Percentiles rank a stretch among this genome's conserved stretches.
These are phyloP conservation scores for Scaptodrosophila lebanonensis DNA, from an alignment of 1,140 invertebrate species.

Conservation along the genomic window DNA sequence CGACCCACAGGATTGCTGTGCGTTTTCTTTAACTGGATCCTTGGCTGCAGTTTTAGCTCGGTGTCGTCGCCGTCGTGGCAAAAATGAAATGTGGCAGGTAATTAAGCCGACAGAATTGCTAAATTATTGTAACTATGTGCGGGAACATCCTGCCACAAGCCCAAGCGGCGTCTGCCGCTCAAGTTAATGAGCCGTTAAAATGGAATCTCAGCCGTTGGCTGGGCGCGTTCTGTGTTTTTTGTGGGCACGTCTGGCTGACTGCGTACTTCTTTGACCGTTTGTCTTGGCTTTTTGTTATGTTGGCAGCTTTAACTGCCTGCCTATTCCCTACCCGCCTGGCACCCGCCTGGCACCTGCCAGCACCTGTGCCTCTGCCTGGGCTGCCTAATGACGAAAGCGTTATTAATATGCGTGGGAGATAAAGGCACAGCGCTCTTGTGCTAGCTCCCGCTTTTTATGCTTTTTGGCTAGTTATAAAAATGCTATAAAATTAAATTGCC, in stretches of 20 bases:
- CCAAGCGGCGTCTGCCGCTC: constrained; percentile 49
- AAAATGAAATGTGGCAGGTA: constrained; percentile 75
- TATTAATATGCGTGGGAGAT: constrained; percentile 69
- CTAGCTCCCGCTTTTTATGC: not conserved
- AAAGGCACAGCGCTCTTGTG: constrained; percentile 33
- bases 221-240: constrained; percentile 38
- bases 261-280: constrained; percentile 29
- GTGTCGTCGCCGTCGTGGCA: constrained; percentile 14
- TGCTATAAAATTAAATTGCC: constrained; percentile 31
- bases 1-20: not conserved
- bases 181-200: constrained; percentile 77
- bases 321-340: not conserved
- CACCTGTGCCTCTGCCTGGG: constrained; percentile 22
- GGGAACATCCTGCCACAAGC: constrained; percentile 12
- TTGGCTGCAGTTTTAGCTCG: constrained; percentile 2
- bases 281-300: constrained; percentile 43
- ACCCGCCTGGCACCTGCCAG: constrained; percentile 18
- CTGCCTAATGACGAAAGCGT: constrained; percentile 59
- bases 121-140: constrained; percentile 68
- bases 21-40: constrained; percentile 14
- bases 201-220: constrained; percentile 42
- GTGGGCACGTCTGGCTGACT: constrained; percentile 27
- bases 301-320: constrained; percentile 43
- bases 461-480: constrained; percentile 12
- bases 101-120: constrained; percentile 74